phyloP scores from a whole-genome alignment of 2,113 vertebrate genomes.

The Oncorhynchus gorbuscha region DNA sequence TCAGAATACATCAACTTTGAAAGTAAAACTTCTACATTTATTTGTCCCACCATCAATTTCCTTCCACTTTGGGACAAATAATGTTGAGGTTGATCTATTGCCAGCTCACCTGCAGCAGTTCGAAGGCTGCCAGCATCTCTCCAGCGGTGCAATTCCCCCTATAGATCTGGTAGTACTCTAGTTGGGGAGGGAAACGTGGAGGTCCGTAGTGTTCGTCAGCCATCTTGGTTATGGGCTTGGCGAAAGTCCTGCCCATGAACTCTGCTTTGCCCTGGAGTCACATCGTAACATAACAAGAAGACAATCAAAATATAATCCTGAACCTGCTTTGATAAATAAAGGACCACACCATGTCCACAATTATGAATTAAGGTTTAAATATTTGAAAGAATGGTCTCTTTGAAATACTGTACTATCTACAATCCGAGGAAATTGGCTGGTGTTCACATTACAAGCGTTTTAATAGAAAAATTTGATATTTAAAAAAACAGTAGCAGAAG shows the following conservation, averaged over 20 bases:
- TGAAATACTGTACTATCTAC: constrained; percentile 5
- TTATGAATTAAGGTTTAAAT: constrained; percentile 5
- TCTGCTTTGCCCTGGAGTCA: constrained; percentile 89
- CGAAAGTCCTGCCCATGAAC: constrained; percentile 96
- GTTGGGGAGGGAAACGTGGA: constrained; percentile 88
- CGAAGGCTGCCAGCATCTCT: constrained; percentile 94
- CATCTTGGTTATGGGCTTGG: constrained; percentile 97
- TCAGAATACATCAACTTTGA: too few species aligned
- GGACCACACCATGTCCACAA: not conserved
- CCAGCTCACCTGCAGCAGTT: constrained; percentile 90
- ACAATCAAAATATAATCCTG: not conserved
- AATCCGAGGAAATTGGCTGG: not conserved
- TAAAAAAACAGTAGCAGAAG: not conserved
- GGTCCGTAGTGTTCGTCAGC: constrained; percentile 87
- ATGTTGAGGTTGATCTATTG: not conserved
- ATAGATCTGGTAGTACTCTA: constrained; percentile 98
- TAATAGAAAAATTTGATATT: not conserved
- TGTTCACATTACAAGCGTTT: not conserved
- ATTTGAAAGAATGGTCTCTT: constrained; percentile 31
- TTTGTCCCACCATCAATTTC: too few species aligned
- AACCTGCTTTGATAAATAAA: not conserved
- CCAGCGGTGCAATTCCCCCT: constrained; percentile 88
- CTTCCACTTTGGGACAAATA: too few species aligned
- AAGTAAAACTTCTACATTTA: too few species aligned
- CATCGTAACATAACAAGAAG: not conserved